Evolutionary conservation across 2,888 invertebrate genomes (phyloP).

Genomic region (Pristionchus arcanus): DNA sequence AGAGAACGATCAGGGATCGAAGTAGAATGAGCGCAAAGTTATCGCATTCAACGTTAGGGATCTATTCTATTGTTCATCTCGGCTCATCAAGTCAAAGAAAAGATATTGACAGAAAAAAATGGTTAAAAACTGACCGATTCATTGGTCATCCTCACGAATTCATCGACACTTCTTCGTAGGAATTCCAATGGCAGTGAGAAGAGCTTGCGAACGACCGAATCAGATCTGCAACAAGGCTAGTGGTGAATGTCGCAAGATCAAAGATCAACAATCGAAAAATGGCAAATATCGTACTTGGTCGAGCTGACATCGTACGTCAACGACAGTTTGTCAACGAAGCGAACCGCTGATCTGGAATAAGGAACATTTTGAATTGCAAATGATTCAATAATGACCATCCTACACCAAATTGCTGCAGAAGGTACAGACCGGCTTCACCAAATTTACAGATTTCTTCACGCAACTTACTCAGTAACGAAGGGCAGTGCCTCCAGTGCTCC

Average conservation of each 20-base stretch:
- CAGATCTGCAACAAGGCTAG: not conserved
- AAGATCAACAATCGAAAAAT: not conserved
- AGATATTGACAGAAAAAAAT: no score
- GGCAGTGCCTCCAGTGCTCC: slow-evolving; percentile 52
- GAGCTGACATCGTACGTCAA: slow-evolving; percentile 42
- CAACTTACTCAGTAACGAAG: slow-evolving; percentile 23
- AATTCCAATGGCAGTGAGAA: slow-evolving; percentile 36
- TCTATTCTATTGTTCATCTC: no score
- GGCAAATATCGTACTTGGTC: slow-evolving; percentile 1
- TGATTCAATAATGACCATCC: no score
- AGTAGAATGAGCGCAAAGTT: not conserved
- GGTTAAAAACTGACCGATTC: slow-evolving; percentile 20
- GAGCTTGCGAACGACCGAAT: slow-evolving; percentile 52
- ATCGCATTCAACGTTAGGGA: not conserved
- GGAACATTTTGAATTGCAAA: not conserved
- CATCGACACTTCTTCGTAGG: slow-evolving; percentile 38
- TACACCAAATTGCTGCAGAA: not conserved
- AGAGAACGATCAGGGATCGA: not conserved
- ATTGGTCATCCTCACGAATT: not conserved
- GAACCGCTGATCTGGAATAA: slow-evolving; percentile 1
- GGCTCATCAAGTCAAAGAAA: no score
- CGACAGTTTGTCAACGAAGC: slow-evolving; percentile 45
- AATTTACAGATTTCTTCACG: not conserved
- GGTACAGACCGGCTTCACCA: no score
- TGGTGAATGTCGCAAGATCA: not conserved